A percentile compares a stretch with the other conserved stretches of the same genome.
phyloP scores from a whole-genome alignment of 1,140 invertebrate species.

The silkworm (Bombyx mori) region ASM3026992v2 NC_085120.1:2375001-2375500 shows the following conservation, averaged over 20 bases:
- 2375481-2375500: too few species aligned
- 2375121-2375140: slow-evolving; percentile 5
- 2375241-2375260: neutral
- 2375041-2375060: slow-evolving; percentile 11
- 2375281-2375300: slow-evolving; percentile 14
- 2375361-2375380: too few species aligned
- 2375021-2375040: slow-evolving; percentile 4
- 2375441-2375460: too few species aligned
- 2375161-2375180: slow-evolving; percentile 14
- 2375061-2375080: slow-evolving; percentile 1
- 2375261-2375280: slow-evolving; percentile 1
- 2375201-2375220: slow-evolving; percentile 22
- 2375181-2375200: slow-evolving; percentile 11
- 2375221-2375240: slow-evolving; percentile 39
- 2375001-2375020: neutral
- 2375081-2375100: slow-evolving; percentile 9
- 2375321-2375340: too few species aligned
- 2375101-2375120: slow-evolving; percentile 15
- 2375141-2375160: slow-evolving; percentile 9
- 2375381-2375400: too few species aligned
- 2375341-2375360: too few species aligned
- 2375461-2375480: too few species aligned
- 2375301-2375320: too few species aligned
- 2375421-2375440: too few species aligned
- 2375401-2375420: too few species aligned